Evolutionary conservation across 2,888 invertebrate genomes (phyloP).

Genomic region (Diarsia brunnea): DNA sequence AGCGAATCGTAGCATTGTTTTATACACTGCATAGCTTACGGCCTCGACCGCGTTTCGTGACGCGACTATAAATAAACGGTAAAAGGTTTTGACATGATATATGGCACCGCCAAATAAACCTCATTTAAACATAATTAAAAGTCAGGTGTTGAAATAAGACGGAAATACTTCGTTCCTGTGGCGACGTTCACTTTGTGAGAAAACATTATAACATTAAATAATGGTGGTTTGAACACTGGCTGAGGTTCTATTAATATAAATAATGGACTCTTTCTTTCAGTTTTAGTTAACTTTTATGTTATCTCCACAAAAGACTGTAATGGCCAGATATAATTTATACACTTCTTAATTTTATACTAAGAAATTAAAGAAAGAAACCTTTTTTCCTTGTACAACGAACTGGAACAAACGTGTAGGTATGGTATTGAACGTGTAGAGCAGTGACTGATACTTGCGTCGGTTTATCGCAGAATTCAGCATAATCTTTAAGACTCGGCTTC

Average conservation of each 20-base stretch:
- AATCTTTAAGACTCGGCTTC: constrained; percentile 74
- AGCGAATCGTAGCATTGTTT: constrained; percentile 68
- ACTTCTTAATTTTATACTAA: constrained; percentile 42
- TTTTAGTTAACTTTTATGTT: constrained; percentile 40
- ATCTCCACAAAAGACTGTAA: constrained; percentile 52
- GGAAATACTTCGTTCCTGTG: constrained; percentile 37
- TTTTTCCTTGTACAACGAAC: constrained; percentile 42
- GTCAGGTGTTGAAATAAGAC: constrained; percentile 51
- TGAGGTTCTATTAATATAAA: constrained; percentile 38
- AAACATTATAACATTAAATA: constrained; percentile 34
- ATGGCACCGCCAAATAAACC: constrained; percentile 55
- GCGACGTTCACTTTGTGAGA: constrained; percentile 21
- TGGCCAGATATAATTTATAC: constrained; percentile 37
- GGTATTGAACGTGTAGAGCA: constrained; percentile 45
- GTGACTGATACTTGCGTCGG: constrained; percentile 62
- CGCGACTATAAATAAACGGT: constrained; percentile 69
- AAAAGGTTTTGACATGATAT: constrained; percentile 67
- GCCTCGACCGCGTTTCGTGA: constrained; percentile 75
- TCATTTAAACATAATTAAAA: constrained; percentile 60
- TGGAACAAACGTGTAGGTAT: constrained; percentile 44
- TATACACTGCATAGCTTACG: constrained; percentile 69
- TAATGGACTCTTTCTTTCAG: constrained; percentile 46
- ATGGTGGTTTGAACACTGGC: constrained; percentile 19
- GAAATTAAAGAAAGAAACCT: constrained; percentile 33
- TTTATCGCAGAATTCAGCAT: constrained; percentile 72